Conservation (phyloP, 2,888 invertebrate genomes). For the Frankliniella intonsa region DNA sequence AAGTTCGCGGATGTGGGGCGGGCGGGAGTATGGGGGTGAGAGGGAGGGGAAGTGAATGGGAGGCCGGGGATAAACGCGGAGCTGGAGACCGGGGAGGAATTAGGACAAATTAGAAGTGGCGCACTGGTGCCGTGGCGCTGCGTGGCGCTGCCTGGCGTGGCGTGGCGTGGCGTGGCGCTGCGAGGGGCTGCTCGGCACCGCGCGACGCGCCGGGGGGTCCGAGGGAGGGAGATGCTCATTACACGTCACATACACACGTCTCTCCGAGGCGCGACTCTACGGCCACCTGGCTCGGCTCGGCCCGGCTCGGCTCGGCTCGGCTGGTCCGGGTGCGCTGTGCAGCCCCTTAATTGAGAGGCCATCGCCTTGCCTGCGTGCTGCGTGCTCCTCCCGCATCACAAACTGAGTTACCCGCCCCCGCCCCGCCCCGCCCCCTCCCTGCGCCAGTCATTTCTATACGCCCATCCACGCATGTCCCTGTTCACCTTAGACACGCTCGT, state of each 20-base stretch:
- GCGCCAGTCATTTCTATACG: too few species aligned
- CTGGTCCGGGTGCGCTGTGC: not conserved
- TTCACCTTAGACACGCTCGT: too few species aligned
- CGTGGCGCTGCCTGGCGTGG: not conserved
- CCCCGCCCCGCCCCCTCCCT: too few species aligned
- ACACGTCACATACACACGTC: slow-evolving; percentile 9
- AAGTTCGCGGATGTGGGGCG: not conserved
- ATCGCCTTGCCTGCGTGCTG: not conserved
- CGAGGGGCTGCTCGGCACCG: not conserved
- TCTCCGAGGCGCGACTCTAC: not conserved
- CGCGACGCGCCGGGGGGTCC: not conserved
- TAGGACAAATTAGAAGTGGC: slow-evolving; percentile 25
- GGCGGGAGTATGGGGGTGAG: not conserved
- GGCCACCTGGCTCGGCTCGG: not conserved
- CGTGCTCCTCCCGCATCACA: not conserved
- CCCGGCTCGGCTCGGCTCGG: not conserved
- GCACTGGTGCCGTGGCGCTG: not conserved
- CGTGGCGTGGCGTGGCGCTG: not conserved
- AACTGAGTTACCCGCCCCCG: not conserved
- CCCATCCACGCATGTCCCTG: too few species aligned
- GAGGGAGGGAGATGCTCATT: not conserved
- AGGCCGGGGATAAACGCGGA: not conserved
- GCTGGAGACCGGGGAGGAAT: slow-evolving; percentile 3
- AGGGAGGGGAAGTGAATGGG: not conserved
- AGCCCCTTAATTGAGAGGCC: slow-evolving; percentile 9